Conservation (phyloP, 64 coral and sea anemone species). For the Anthopleura sola region DNA sequence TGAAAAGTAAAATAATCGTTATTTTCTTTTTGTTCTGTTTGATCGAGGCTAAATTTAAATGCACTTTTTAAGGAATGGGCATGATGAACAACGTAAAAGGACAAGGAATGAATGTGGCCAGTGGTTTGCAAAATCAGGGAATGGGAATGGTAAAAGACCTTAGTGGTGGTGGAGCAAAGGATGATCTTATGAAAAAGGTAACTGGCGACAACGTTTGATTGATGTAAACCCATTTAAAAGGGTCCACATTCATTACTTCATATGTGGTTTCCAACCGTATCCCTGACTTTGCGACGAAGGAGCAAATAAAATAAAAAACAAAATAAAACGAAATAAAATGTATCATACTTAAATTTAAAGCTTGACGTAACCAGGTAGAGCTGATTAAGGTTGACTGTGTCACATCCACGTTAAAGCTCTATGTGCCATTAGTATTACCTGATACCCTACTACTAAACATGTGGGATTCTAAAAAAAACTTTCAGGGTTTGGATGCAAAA, state of each 20-base stretch:
- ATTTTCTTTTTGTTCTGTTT: not conserved
- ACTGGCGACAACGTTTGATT: not conserved
- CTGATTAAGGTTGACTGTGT: not conserved
- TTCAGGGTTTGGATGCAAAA: too few relatives aligned
- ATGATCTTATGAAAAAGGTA: constrained; percentile 59
- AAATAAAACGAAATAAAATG: too few relatives aligned
- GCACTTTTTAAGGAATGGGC: constrained; percentile 3
- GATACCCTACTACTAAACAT: too few relatives aligned
- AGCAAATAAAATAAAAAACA: too few relatives aligned
- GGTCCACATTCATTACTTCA: too few relatives aligned
- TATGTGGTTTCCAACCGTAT: too few relatives aligned
- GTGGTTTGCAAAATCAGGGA: constrained; percentile 46
- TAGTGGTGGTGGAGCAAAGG: constrained; percentile 7
- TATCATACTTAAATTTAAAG: too few relatives aligned
- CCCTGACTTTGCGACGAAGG: too few relatives aligned
- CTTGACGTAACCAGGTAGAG: not conserved
- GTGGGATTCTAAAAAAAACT: too few relatives aligned
- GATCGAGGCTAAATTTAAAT: not conserved
- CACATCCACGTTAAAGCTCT: too few relatives aligned
- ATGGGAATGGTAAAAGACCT: constrained; percentile 43
- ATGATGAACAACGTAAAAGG: not conserved
- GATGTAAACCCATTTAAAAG: too few relatives aligned
- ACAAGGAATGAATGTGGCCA: constrained; percentile 36
- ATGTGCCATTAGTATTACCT: too few relatives aligned
- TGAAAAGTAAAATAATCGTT: not conserved